Base-by-base conservation (phyloP, 2,113 vertebrate genomes). In the Chaenocephalus aceratus region DNA sequence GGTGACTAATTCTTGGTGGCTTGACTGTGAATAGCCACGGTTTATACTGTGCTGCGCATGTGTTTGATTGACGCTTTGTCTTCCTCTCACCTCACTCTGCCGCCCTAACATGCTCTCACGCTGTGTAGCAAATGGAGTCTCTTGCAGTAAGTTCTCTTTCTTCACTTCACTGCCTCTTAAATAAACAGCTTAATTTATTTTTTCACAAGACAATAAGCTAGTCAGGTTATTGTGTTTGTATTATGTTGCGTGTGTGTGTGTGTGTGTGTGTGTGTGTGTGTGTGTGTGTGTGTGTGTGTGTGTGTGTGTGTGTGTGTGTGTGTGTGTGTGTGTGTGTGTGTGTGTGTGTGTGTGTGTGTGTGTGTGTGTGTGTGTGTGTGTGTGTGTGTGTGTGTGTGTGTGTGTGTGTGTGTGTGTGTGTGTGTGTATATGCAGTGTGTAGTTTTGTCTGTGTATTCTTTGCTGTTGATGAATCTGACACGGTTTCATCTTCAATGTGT, bases 51-150 rank as follows among this genome's bases (percentile, higher is more conserved):
- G 65, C 81, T 75, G 65, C 72, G 91, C 89, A 88, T 91, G 92
- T 93, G 89, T 93, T 91, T 94, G 86, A 93, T 77, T 93, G 88
- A 88, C n/a, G 61, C 88, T 88, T 51, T 94, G 84, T 93, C 83
- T 89, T 93, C 85, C 92, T 94, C 88, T 94, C 85, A 68, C 96
- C 94, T 96, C 94, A 95, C 95, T 96, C 95, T 94, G 95, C 88
- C 90, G 95, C 95, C 96, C 94, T 96, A 95, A 97, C 97, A 97
- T 95, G 96, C 97, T 97, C 96, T 96, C 97, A 96, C 96, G 95
- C 97, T 96, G 95, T 95, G 93, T 97, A 99, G 98, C 98, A 99
- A 99, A 99, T 99, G 98, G 98, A 99, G 94, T 98, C 97, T 96
- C 98, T 99, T 96, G 98, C 98, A 96, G 98, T 99, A 99, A 99